These are phyloP conservation scores for Spodoptera exigua DNA, from an alignment of 2,888 invertebrate genomes.

Conservation along the genomic window DNA sequence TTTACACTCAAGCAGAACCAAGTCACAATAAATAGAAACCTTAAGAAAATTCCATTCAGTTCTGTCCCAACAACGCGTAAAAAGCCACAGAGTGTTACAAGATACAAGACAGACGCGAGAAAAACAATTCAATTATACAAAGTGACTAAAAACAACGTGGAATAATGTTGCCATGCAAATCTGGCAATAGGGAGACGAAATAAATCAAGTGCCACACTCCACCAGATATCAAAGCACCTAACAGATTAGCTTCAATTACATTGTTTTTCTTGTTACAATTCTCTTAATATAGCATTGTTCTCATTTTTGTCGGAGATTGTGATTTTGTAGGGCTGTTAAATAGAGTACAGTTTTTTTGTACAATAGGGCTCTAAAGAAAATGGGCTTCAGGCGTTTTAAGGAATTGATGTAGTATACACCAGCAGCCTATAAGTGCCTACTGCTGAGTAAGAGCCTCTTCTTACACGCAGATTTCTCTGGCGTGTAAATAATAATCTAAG, in stretches of 20 bases:
- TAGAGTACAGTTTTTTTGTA: no score
- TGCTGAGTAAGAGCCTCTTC: no score
- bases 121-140: conserved; percentile 50
- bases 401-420: no score
- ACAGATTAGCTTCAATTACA: conserved; percentile 29
- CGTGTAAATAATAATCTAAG: no score
- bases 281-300: conserved; percentile 4
- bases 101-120: conserved; percentile 38
- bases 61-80: conserved; percentile 12
- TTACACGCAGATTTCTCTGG: no score
- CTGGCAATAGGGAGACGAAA: conserved; percentile 27
- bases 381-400: no score
- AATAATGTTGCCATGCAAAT: conserved; percentile 51
- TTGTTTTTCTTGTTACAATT: conserved; percentile 37
- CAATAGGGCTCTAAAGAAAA: no score
- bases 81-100: conserved; percentile 17
- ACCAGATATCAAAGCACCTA: conserved; percentile 30
- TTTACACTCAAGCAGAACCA: no score
- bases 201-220: conserved; percentile 36
- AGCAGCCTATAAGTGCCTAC: no score
- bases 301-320: no score
- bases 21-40: background rate
- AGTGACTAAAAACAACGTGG: conserved; percentile 41
- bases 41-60: background rate
- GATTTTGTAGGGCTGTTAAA: no score